Percentiles rank a stretch among this genome's conserved stretches.
phyloP scores from a whole-genome alignment of 1,140 invertebrate species.

The Drosophila grimshawi region DNA sequence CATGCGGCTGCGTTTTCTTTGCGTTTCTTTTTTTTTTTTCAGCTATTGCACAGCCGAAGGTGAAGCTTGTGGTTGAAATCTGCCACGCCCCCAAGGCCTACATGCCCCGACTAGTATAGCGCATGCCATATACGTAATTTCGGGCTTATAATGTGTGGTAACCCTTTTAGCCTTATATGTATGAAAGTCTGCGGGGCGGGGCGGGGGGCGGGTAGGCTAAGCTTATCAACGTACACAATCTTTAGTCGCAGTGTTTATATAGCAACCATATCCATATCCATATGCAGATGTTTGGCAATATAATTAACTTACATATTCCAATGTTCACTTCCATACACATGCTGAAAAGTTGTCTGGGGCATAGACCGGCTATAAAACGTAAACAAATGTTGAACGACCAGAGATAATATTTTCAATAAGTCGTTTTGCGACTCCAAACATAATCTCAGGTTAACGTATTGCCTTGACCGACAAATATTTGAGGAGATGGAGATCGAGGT shows the following conservation, averaged over 20 bases:
- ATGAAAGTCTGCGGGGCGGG: not conserved
- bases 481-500: not conserved
- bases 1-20: slow-evolving; percentile 65
- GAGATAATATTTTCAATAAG: not conserved
- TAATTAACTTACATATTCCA: not conserved
- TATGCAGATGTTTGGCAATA: not conserved
- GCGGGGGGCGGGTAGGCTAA: not conserved
- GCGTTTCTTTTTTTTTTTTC: slow-evolving; percentile 46
- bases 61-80: slow-evolving; percentile 53
- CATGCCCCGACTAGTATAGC: not conserved
- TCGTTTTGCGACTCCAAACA: not conserved
- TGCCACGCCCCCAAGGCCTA: slow-evolving; percentile 28
- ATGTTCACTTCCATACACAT: slow-evolving; percentile 5
- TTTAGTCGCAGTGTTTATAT: not conserved
- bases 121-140: not conserved
- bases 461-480: slow-evolving; percentile 18
- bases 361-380: slow-evolving; percentile 5
- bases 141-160: slow-evolving; percentile 1
- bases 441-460: slow-evolving; percentile 3
- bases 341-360: slow-evolving; percentile 6
- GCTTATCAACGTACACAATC: not conserved
- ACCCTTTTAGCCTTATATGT: slow-evolving; percentile 3
- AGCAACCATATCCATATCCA: not conserved
- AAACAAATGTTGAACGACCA: not conserved
- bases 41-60: slow-evolving; percentile 51